Conservation (phyloP, 2,888 invertebrate genomes). For the Apamea epomidion region DNA sequence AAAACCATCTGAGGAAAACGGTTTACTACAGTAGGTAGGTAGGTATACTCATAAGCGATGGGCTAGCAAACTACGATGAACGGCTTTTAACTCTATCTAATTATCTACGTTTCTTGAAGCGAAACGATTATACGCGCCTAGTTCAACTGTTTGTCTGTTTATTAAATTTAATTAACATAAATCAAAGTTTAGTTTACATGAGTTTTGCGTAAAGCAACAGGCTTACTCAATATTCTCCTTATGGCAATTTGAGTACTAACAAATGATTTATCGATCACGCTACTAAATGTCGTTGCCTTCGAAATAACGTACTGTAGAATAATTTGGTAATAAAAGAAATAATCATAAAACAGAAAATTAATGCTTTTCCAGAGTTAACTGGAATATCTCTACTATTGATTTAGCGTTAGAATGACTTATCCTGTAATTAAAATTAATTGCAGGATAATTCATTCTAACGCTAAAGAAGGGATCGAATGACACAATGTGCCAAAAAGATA, state of each 20-base stretch:
- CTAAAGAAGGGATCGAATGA: not conserved
- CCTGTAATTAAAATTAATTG: not conserved
- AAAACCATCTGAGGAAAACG: slow-evolving; percentile 59
- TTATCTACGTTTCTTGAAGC: slow-evolving; percentile 68
- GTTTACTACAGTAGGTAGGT: slow-evolving; percentile 45
- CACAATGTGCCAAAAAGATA: not conserved
- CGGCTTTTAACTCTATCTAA: slow-evolving; percentile 62
- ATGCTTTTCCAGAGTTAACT: not conserved
- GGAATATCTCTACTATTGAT: not conserved
- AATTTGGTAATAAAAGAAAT: slow-evolving; percentile 1
- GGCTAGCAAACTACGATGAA: slow-evolving; percentile 57
- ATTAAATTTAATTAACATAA: slow-evolving; percentile 70
- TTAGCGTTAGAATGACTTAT: not conserved
- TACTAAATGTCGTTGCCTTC: not conserved
- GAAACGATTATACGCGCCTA: slow-evolving; percentile 61
- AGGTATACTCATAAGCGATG: slow-evolving; percentile 46
- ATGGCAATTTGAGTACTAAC: slow-evolving; percentile 20
- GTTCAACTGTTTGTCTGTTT: slow-evolving; percentile 67
- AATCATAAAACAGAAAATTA: not conserved
- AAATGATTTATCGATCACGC: slow-evolving; percentile 40
- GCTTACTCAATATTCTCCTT: slow-evolving; percentile 34
- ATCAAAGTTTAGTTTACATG: slow-evolving; percentile 64
- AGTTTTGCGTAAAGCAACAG: slow-evolving; percentile 33
- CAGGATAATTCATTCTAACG: too few relatives aligned
- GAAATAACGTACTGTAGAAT: not conserved